Percentiles rank a stretch among this genome's conserved stretches.
Conservation (phyloP, 1,140 invertebrate genomes). For the Cydia strobilella region DNA sequence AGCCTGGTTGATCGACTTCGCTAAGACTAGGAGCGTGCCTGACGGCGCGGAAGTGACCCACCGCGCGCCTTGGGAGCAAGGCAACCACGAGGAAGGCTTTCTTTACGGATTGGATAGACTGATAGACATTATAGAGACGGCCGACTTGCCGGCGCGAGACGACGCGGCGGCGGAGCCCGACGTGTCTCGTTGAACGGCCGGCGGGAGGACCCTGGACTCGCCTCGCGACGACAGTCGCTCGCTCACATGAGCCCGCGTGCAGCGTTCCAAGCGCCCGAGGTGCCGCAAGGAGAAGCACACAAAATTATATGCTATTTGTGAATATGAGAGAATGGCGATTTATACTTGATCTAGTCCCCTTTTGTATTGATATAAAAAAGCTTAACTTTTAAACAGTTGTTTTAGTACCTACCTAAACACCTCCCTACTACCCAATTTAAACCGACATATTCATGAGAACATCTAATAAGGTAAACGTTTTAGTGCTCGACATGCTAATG, state of each 20-base stretch:
- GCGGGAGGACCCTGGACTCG: slow-evolving; percentile 62
- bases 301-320: slow-evolving; percentile 65
- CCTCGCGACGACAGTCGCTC: slow-evolving; percentile 62
- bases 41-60: slow-evolving; percentile 87
- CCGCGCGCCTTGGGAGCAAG: slow-evolving; percentile 88
- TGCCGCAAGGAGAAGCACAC: slow-evolving; percentile 66
- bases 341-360: slow-evolving; percentile 71
- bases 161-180: slow-evolving; percentile 59
- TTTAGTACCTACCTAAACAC: not conserved
- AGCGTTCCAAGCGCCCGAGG: slow-evolving; percentile 47
- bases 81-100: slow-evolving; percentile 98
- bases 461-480: too few species aligned
- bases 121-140: slow-evolving; percentile 76
- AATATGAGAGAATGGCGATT: slow-evolving; percentile 65
- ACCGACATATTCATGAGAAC: too few species aligned
- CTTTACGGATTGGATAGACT: slow-evolving; percentile 94
- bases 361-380: slow-evolving; percentile 58
- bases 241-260: slow-evolving; percentile 55
- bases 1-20: slow-evolving; percentile 98
- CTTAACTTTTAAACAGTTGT: slow-evolving; percentile 39
- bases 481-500: too few species aligned
- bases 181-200: slow-evolving; percentile 68
- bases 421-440: too few species aligned
- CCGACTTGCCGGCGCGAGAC: slow-evolving; percentile 48
- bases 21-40: slow-evolving; percentile 91